Evolutionary conservation across 2,888 invertebrate genomes (phyloP).

Genomic region (Orthosia incerta): DNA sequence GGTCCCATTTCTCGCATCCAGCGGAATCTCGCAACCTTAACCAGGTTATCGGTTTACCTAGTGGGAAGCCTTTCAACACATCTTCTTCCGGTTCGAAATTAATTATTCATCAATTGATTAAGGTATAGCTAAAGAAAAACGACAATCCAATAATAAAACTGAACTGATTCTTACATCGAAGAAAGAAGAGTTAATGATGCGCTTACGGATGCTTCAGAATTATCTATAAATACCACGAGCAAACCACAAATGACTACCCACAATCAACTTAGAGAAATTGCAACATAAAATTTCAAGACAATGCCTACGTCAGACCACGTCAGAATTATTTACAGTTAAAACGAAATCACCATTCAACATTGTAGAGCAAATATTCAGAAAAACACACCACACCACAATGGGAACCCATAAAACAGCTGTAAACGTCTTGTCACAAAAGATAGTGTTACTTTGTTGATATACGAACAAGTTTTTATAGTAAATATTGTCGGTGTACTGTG

Average conservation of each 20-base stretch:
- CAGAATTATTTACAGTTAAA: slow-evolving; percentile 41
- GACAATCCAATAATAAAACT: not conserved
- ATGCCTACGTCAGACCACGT: slow-evolving; percentile 33
- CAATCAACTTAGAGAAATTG: slow-evolving; percentile 38
- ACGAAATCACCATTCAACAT: slow-evolving; percentile 51
- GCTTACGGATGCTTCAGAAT: not conserved
- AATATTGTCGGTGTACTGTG: slow-evolving; percentile 5
- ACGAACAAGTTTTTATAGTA: slow-evolving; percentile 12
- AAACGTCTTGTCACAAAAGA: slow-evolving; percentile 60
- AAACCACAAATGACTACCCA: slow-evolving; percentile 30
- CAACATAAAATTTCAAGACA: slow-evolving; percentile 49
- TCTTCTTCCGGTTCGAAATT: no score
- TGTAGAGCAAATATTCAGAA: slow-evolving; percentile 37
- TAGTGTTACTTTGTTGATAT: slow-evolving; percentile 60
- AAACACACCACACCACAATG: slow-evolving; percentile 59
- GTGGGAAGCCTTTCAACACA: no score
- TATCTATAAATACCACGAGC: slow-evolving; percentile 19
- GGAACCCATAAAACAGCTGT: slow-evolving; percentile 62
- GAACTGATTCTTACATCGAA: not conserved
- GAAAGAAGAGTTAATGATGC: not conserved
- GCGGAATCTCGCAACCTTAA: no score
- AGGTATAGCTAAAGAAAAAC: not conserved
- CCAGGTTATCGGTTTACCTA: no score
- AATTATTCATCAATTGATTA: no score
- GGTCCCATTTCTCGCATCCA: no score